Conservation (phyloP, 2,113 vertebrate genomes). For the Corythoichthys haematopterus region DNA sequence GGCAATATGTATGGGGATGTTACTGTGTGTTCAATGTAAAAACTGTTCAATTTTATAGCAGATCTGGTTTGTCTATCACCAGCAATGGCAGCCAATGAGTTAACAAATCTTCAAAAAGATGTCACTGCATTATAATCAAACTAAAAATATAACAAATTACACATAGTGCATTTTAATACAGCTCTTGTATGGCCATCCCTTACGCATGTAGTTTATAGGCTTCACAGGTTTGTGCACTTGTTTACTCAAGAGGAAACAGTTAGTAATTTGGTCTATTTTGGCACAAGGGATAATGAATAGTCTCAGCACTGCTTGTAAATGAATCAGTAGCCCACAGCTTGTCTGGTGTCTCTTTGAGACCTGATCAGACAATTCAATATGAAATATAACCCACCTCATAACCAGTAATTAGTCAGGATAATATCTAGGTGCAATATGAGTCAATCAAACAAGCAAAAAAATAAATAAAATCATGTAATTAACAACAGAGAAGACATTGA, state of each 20-base stretch:
- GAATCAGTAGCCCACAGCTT: conserved; percentile 21
- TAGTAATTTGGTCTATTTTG: background rate
- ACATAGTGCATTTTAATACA: no score
- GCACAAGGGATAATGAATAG: no score
- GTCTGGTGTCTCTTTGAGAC: conserved; percentile 27
- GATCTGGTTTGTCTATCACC: no score
- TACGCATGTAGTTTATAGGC: no score
- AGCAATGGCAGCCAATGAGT: no score
- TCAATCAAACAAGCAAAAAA: conserved; percentile 11
- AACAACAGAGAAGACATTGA: conserved; percentile 1
- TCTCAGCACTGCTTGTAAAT: conserved; percentile 9
- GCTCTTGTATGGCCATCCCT: no score
- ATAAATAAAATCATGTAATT: conserved; percentile 13
- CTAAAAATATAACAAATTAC: no score
- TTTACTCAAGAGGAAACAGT: conserved; percentile 2
- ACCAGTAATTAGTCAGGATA: conserved; percentile 32
- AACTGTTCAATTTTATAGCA: no score
- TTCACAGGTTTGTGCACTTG: background rate
- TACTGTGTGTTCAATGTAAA: no score
- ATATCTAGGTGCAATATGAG: conserved; percentile 5
- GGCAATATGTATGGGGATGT: no score
- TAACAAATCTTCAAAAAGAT: no score
- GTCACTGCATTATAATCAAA: no score
- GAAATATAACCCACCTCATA: conserved; percentile 23
- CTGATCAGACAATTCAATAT: conserved; percentile 35